Evolutionary conservation across 2,113 vertebrate genomes (phyloP), one percentile per base, ranked within the genome.

Genomic region (Machaerirhynchus nigripectus): DNA sequence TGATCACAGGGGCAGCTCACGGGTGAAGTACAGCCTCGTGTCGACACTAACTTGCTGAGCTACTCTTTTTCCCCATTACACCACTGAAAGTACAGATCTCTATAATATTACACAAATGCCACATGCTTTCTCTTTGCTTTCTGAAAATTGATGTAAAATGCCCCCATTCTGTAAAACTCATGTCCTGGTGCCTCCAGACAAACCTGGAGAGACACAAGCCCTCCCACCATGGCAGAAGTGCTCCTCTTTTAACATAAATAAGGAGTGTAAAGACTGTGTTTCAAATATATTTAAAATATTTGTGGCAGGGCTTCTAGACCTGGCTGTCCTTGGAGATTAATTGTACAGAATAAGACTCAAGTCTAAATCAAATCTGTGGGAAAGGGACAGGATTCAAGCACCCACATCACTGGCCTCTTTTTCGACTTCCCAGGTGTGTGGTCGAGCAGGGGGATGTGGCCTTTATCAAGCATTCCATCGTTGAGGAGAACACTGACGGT

Each of bases 381-480:
- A 49, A 60, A 76, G 40, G 65, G 37, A 42, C 20, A 44, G 21
- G 71, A 61, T 80, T 67, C 52, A 52, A 78, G 68, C 73, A 79
- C 6, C 37, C 20, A 27, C 31, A 44, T 80, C 78, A 81, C 73
- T 49, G 44, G 39, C 28, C 31, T 82, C 28, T 57, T 30, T 52
- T 64, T 84, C n/a, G 37, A 8, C 37, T 81, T 63, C 28, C 6
- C 89, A 99, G 99, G 97, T 99, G 99, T 93, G 96, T 99, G 75
- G 98, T 97, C 0, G 98, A 99, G 44, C 84, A 10, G 20, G 97
- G 96, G 15, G 98, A 99, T 3, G 99, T 99, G 89, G 99, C 99
- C 80, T 99, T 99, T 78, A 93, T 99, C 67, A 99, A 99, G 94
- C 99, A 99, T 93, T 97, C 97, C 56, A 99, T 88, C 0, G 98